These are phyloP conservation scores for Aegotheles bennettii DNA, from an alignment of 2,113 vertebrate genomes.

Conservation along the genomic window DNA sequence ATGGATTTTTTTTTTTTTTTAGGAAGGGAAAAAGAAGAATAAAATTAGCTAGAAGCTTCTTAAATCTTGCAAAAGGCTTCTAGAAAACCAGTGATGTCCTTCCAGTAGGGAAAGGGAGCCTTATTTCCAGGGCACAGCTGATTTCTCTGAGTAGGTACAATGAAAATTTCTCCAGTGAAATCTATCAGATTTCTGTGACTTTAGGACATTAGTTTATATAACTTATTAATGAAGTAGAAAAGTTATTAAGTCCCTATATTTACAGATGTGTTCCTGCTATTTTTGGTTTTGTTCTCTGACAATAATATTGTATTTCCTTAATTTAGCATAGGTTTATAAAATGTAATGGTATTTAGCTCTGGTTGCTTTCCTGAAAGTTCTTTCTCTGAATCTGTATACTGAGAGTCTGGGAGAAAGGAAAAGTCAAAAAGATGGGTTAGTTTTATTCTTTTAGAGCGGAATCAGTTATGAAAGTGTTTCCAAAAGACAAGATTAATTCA, in stretches of 20 bases:
- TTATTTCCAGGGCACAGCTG: background rate
- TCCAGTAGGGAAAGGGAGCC: background rate
- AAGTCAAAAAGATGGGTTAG: background rate
- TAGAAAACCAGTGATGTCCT: background rate
- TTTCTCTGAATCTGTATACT: background rate
- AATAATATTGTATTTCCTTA: background rate
- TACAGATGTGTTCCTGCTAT: background rate
- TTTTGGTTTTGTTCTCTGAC: background rate
- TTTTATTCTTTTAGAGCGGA: background rate
- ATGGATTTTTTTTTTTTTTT: background rate
- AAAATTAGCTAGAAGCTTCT: background rate
- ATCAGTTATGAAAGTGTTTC: background rate
- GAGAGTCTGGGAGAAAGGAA: background rate
- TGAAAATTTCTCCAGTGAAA: background rate
- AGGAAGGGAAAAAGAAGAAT: background rate
- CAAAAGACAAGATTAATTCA: slow-evolving; percentile 15
- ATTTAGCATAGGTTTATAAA: background rate
- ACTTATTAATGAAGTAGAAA: background rate
- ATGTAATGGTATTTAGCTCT: background rate
- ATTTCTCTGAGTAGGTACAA: background rate
- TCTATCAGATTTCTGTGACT: background rate
- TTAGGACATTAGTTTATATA: background rate
- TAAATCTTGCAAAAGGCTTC: background rate
- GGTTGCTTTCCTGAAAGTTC: background rate
- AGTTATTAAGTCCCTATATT: background rate